These are phyloP conservation scores for Drosophila mayri DNA, from an alignment of 1,140 invertebrate species.

Conservation along the genomic window DNA sequence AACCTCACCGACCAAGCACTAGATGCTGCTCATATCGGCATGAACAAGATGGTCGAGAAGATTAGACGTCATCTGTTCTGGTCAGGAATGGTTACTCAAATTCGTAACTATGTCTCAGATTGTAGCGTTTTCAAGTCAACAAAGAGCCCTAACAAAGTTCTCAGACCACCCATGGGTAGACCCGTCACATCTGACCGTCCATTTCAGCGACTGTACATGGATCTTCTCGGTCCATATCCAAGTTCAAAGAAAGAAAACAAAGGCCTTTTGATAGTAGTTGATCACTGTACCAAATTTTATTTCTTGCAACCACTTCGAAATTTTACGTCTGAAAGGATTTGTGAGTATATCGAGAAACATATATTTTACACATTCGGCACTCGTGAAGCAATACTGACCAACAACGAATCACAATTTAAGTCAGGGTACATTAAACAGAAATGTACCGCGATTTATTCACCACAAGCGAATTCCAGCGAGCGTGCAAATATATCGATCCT, in stretches of 20 bases:
- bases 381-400: neutral
- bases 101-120: slow-evolving; percentile 1
- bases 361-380: slow-evolving; percentile 15
- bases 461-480: slow-evolving; percentile 4
- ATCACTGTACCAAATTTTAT: slow-evolving; percentile 9
- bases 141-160: slow-evolving; percentile 18
- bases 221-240: no score
- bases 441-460: slow-evolving; percentile 1
- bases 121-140: slow-evolving; percentile 18
- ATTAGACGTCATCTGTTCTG: no score
- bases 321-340: slow-evolving; percentile 1
- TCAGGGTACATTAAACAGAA: neutral
- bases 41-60: no score
- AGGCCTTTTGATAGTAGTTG: neutral
- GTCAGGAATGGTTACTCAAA: neutral
- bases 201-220: neutral
- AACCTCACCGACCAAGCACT: neutral
- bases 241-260: no score
- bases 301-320: slow-evolving; percentile 3
- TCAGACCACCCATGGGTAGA: slow-evolving; percentile 1
- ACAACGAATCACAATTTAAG: slow-evolving; percentile 6
- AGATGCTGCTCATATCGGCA: slow-evolving; percentile 9
- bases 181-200: neutral
- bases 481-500: slow-evolving; percentile 14
- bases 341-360: slow-evolving; percentile 3